Evolutionary conservation across 2,888 invertebrate species (phyloP), one percentile per base, ranked within the genome.

Genomic region (Ommatoiulus sabulosus): DNA sequence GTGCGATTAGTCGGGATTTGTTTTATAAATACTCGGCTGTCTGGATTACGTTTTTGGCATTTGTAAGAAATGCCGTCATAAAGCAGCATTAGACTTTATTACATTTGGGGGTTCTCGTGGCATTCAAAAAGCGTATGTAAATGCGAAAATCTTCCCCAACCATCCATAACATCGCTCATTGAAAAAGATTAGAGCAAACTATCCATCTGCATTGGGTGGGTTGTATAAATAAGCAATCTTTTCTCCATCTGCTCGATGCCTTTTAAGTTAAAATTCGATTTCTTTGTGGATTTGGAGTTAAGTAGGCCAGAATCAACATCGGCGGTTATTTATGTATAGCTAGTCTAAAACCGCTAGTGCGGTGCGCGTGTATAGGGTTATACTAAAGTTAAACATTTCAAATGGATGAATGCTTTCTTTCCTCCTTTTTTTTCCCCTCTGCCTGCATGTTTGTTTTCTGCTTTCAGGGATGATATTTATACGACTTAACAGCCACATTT

Each of bases 341-440:
- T 20, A 63, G 63, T 63, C 63, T 63, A n/a, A 63, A 63, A 63
- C n/a, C 63, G n/a, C 63, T 63, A 63, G 12, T 52, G 52, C 52
- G 52, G 52, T 52, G 17, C 15, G 12, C 17, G 17, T 63, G 63
- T 63, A n/a, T n/a, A 63, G 63, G 20, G 63, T 63, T 63, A 63
- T 63, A 63, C 63, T n/a, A 63, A 63, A 63, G 63, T 63, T 63
- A 63, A 63, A 63, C 63, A 63, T 63, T 63, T 63, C 63, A 63
- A 63, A 63, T 63, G 63, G 63, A 63, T 63, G 63, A 63, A 63
- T 63, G 63, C 63, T 63, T 63, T 63, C 63, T 20, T 63, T 63
- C 63, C 63, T 20, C n/a, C n/a, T 63, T 17, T 57, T 57, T 57
- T 35, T 0, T 35, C 1, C 15, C 10, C 57, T 57, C 63, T 20